Evolutionary conservation across 2,113 vertebrate species (phyloP).

Genomic region (Pterophyllum scalare): DNA sequence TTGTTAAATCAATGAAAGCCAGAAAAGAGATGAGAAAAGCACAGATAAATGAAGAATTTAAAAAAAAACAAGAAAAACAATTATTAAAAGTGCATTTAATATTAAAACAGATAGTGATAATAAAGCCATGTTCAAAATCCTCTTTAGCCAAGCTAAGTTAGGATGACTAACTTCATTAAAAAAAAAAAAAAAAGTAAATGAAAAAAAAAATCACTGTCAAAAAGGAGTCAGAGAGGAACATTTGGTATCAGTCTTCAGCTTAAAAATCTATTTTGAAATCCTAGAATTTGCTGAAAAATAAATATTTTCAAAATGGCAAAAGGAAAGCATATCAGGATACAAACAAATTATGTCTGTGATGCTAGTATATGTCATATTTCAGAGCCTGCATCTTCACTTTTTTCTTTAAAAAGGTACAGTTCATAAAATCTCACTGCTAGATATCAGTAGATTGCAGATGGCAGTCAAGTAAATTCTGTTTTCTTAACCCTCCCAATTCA

Average conservation of each 20-base stretch:
- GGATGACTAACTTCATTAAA: neutral
- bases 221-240: neutral
- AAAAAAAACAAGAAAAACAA: neutral
- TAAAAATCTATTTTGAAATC: neutral
- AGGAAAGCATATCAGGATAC: neutral
- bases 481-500: neutral
- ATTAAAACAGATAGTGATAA: neutral
- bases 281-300: neutral
- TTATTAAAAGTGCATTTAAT: neutral
- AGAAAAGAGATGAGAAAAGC: neutral
- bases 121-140: neutral
- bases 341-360: neutral
- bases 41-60: neutral
- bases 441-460: neutral
- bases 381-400: neutral
- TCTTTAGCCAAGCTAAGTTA: neutral
- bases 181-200: no score
- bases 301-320: neutral
- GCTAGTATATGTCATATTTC: neutral
- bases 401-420: neutral
- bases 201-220: neutral
- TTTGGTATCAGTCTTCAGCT: neutral
- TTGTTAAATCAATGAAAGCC: constrained; percentile 38
- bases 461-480: neutral
- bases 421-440: neutral